Evolutionary conservation across 2,113 vertebrate species (phyloP).

Genomic region (Callipepla californica): DNA sequence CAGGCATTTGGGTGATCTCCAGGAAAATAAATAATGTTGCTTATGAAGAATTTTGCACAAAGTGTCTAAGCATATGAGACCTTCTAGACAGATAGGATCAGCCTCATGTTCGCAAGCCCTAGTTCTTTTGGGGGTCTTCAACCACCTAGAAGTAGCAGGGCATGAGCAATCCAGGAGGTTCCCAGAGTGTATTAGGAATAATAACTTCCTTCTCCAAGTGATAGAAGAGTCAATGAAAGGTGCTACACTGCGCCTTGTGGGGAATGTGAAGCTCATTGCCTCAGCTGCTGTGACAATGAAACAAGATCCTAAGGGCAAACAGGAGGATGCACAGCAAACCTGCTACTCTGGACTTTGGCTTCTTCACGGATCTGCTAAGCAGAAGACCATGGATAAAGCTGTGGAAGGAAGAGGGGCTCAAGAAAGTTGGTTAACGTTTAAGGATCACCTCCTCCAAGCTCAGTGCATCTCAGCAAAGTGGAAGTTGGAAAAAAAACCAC

Average conservation of each 20-base stretch:
- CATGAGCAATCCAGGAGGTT: neutral
- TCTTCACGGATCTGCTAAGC: neutral
- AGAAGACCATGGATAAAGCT: neutral
- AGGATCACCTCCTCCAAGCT: neutral
- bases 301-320: neutral
- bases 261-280: too few species aligned
- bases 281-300: neutral
- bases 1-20: neutral
- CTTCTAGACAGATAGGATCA: neutral
- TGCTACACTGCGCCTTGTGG: neutral
- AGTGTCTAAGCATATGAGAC: neutral
- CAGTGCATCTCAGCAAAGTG: neutral
- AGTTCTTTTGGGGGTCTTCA: neutral
- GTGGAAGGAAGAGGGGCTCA: neutral
- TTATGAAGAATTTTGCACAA: neutral
- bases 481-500: neutral
- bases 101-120: neutral
- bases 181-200: neutral
- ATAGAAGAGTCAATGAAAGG: neutral
- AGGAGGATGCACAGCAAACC: neutral
- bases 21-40: neutral
- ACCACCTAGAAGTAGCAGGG: neutral
- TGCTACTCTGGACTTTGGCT: neutral
- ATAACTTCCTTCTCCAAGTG: neutral
- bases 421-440: neutral